phyloP scores from a whole-genome alignment of 53 echinoderm and acorn worm species.

The Paelopatides confundens region DNA sequence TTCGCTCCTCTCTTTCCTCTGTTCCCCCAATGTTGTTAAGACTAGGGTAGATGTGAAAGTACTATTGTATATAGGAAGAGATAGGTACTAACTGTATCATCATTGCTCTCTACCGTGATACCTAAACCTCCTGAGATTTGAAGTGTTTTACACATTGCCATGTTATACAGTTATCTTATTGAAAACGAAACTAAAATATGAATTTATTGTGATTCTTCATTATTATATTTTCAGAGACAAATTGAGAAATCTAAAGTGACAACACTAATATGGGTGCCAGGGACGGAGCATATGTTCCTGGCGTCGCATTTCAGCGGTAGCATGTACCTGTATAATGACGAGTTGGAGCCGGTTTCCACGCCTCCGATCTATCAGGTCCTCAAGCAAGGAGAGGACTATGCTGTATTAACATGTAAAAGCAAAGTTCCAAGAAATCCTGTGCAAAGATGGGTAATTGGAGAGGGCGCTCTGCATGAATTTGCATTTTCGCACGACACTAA shows the following conservation, averaged over 20 bases:
- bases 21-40: too few species aligned
- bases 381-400: conserved; percentile 95
- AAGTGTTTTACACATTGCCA: too few species aligned
- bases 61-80: too few species aligned
- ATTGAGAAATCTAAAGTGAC: conserved; percentile 97
- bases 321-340: conserved; percentile 96
- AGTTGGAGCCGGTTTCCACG: conserved; percentile 80
- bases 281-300: conserved; percentile 98
- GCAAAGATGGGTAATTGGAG: conserved; percentile 93
- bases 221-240: conserved; percentile 76
- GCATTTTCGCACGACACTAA: conserved; percentile 89
- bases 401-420: conserved; percentile 96
- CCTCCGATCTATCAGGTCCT: conserved; percentile 92
- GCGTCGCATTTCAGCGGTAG: conserved; percentile 88
- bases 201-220: too few species aligned
- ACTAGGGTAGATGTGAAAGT: too few species aligned
- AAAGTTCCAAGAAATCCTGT: conserved; percentile 95
- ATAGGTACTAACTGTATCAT: too few species aligned
- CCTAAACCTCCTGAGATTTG: too few species aligned
- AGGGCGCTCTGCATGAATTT: conserved; percentile 95
- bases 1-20: too few species aligned
- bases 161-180: too few species aligned
- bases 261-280: conserved; percentile 92
- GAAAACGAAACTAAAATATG: too few species aligned
- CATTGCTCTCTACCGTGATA: too few species aligned